phyloP scores from a whole-genome alignment of 2,113 vertebrate species.

The Varanus komodoensis region DNA sequence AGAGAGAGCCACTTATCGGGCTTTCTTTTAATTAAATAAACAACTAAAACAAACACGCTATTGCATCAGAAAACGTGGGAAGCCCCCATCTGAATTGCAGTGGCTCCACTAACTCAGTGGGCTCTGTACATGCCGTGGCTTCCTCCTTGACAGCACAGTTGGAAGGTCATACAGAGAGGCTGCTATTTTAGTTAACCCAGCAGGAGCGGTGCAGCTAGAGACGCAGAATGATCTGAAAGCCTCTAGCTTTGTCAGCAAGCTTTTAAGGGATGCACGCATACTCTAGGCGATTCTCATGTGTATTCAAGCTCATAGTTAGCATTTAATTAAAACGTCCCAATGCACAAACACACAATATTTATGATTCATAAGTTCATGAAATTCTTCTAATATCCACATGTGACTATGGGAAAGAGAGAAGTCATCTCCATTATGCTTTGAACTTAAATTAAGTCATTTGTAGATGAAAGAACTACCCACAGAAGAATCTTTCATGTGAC shows the following conservation, averaged over 20 bases:
- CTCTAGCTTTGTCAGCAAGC: constrained; percentile 17
- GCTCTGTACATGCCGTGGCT: background rate
- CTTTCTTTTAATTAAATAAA: no score
- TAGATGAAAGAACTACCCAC: constrained; percentile 18
- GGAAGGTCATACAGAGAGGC: background rate
- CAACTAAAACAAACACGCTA: background rate
- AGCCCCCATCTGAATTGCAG: background rate
- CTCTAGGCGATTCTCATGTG: background rate
- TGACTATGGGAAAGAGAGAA: background rate
- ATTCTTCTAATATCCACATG: constrained; percentile 3
- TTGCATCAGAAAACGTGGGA: background rate
- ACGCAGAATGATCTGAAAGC: background rate
- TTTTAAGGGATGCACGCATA: background rate
- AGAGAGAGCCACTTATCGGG: no score
- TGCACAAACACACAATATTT: constrained; percentile 29
- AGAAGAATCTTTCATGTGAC: constrained; percentile 1
- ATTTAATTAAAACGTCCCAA: constrained; percentile 37
- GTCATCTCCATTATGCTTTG: constrained; percentile 4
- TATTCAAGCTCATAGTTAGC: constrained; percentile 20
- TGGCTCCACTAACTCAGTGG: background rate
- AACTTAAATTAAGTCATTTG: constrained; percentile 35
- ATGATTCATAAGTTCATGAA: constrained; percentile 28
- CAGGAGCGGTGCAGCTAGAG: background rate
- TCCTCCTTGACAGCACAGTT: constrained; percentile 5
- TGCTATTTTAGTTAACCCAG: background rate